These are phyloP conservation scores for Eucera pruinosa DNA, from an alignment of 2,888 invertebrate species.

Conservation along the genomic window DNA sequence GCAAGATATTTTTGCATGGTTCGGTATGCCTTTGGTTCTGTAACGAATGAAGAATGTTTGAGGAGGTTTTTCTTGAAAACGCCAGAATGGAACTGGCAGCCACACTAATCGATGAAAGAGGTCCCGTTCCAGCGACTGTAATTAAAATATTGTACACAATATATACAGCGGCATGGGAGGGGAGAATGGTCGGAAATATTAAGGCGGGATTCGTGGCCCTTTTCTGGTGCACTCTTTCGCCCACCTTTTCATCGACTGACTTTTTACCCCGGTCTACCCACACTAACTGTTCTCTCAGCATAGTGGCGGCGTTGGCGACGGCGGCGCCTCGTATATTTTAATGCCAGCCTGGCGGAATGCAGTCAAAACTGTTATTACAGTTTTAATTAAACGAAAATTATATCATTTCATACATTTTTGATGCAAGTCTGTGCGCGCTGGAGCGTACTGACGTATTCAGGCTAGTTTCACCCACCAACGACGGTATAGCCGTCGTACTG, in stretches of 20 bases:
- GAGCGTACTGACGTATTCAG: slow-evolving; percentile 65
- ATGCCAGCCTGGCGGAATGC: slow-evolving; percentile 68
- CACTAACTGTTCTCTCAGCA: slow-evolving; percentile 24
- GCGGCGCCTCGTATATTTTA: slow-evolving; percentile 72
- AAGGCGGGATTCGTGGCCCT: slow-evolving; percentile 58
- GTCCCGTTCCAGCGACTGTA: slow-evolving; percentile 50
- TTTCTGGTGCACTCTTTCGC: slow-evolving; percentile 43
- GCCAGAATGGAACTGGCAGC: slow-evolving; percentile 40
- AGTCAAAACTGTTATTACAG: slow-evolving; percentile 74
- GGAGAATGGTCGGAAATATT: slow-evolving; percentile 54
- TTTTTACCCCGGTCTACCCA: slow-evolving; percentile 40
- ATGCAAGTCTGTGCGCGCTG: slow-evolving; percentile 63
- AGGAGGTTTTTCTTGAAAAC: slow-evolving; percentile 32
- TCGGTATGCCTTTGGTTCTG: slow-evolving; percentile 19
- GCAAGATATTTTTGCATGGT: slow-evolving; percentile 13
- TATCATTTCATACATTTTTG: slow-evolving; percentile 77
- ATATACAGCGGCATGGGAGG: slow-evolving; percentile 25
- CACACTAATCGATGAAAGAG: slow-evolving; percentile 58
- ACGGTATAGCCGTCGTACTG: slow-evolving; percentile 4
- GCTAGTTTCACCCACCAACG: slow-evolving; percentile 24
- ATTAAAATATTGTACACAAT: slow-evolving; percentile 65
- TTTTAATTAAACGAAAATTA: slow-evolving; percentile 80
- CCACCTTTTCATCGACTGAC: slow-evolving; percentile 65
- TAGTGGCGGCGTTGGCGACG: slow-evolving; percentile 30
- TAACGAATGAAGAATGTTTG: slow-evolving; percentile 16